These are phyloP conservation scores for Chironex yamaguchii DNA, from an alignment of 30 jellyfish, hydroid and myxozoan genomes.

Conservation along the genomic window DNA sequence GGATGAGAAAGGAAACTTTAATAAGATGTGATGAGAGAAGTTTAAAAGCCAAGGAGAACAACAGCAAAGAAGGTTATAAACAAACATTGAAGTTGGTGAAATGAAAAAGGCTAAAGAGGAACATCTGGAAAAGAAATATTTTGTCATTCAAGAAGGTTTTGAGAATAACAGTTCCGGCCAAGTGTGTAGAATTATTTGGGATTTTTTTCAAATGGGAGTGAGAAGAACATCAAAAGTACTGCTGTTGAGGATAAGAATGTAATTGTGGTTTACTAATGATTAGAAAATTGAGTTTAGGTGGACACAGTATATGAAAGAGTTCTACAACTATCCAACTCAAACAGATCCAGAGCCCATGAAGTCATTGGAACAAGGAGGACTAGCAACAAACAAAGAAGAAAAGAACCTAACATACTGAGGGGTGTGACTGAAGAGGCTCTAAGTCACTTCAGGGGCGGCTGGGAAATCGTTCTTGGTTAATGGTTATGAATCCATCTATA, in stretches of 20 bases:
- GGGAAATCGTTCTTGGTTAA: too few relatives aligned
- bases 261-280: conserved; percentile 28
- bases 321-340: conserved; percentile 41
- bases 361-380: too few relatives aligned
- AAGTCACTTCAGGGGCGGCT: too few relatives aligned
- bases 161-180: conserved; percentile 12
- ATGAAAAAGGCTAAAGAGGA: conserved; percentile 44
- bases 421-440: conserved; percentile 38
- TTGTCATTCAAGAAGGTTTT: conserved; percentile 1
- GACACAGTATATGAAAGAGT: conserved; percentile 38
- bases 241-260: conserved; percentile 30
- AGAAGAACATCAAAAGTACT: conserved; percentile 9
- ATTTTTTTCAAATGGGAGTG: conserved; percentile 29
- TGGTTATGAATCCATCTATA: too few relatives aligned
- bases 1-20: conserved; percentile 51
- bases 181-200: conserved; percentile 14
- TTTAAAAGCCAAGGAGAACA: conserved; percentile 3
- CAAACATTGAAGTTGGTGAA: too few relatives aligned
- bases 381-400: conserved; percentile 1
- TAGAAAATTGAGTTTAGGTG: conserved; percentile 26
- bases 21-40: conserved; percentile 37
- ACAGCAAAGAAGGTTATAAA: conserved; percentile 14
- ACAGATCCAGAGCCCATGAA: too few relatives aligned
- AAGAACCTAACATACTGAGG: conserved; percentile 21
- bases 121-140: conserved; percentile 5